Evolutionary conservation across 2,797 vertebrate genomes (phyloP), one percentile per base, ranked within the genome.

Genomic region (Melanotaenia boesemani): DNA sequence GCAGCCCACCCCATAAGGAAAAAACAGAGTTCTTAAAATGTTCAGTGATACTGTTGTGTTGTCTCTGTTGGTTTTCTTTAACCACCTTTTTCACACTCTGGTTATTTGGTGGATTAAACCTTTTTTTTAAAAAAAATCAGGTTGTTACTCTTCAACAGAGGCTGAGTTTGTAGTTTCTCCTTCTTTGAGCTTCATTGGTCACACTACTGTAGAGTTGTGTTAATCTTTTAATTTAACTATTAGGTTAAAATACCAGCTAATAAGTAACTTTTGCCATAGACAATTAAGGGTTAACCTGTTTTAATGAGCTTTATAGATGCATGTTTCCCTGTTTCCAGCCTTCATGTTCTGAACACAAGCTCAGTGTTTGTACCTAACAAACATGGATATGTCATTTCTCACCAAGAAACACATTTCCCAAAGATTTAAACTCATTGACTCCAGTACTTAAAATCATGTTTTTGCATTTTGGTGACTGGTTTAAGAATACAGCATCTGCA

Each of bases 401-500:
- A 16, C 41, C 6, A 48, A 48, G 20, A 48, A n/a, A 18, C 18
- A 48, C 20, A 20, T 41, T 26, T 44, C 13, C 18, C 2, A 28
- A 66, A 4, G 36, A 28, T 41, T 56, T 24, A 20, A 5, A 32
- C 7, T 39, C n/a, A 44, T 28, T 1, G 1, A 9, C 39, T 12
- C 32, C 11, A 22, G 13, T 63, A 22, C n/a, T n/a, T 64, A 8
- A 65, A 67, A 44, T 18, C 11, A 26, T 13, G 20, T 15, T 4
- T 56, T 71, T 64, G 48, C 26, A 58, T 44, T 63, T 5, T n/a
- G 28, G 20, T 48, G 56, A 70, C 15, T 20, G 10, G 15, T 30
- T 55, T 69, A 12, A 2, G 18, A 39, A n/a, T 67, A 26, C 13
- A 46, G 12, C 3, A 48, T 3, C 11, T 20, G 5, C 26, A 61